Base-by-base conservation (phyloP, 23 tunicate species). In the Botrylloides violaceus region DNA sequence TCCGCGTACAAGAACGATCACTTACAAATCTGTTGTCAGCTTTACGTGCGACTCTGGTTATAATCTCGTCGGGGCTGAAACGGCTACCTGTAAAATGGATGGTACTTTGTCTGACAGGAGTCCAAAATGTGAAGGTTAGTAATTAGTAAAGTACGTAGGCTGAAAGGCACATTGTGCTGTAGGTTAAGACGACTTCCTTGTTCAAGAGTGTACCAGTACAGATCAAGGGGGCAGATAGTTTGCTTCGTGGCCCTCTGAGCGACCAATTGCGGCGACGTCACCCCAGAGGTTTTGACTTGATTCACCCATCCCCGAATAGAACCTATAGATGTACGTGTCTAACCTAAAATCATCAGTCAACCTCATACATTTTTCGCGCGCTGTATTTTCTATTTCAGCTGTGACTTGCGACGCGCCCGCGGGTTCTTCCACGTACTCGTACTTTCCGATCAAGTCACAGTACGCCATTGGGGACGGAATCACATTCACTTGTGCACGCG, bases 81-180 rank as follows among this genome's bases (percentile, higher is more conserved):
- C 36, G 22, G 73, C 68, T 19, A 0, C 74, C 0, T 77, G 81
- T 34, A 39, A 65, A 53, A 26, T 23, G 2, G 81, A 77, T 36
- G 81, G 81, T 2, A 64, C 26, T 20, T 65, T 66, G 64, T 65
- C 81, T 2, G 81, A 65, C 1, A 23, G 25, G 49, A 24, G 29
- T 4, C 81, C 81, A 39, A 50, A 28, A 23, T 77, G 81, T 31
- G 81, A 77, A 77, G 81, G 81, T 77, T 19, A 12, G 37, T 68
- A 9, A n/a, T n/a, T n/a, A n/a, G n/a, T n/a, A n/a, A n/a, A n/a
- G n/a, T n/a, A n/a, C n/a, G n/a, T n/a, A n/a, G n/a, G n/a, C n/a
- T n/a, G n/a, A n/a, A n/a, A n/a, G n/a, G n/a, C n/a, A n/a, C n/a
- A n/a, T n/a, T n/a, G n/a, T n/a, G n/a, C n/a, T n/a, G n/a, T n/a